Evolutionary conservation across 2,888 invertebrate genomes (phyloP), one percentile per base, ranked within the genome.

Genomic region (Dorcus hopei): DNA sequence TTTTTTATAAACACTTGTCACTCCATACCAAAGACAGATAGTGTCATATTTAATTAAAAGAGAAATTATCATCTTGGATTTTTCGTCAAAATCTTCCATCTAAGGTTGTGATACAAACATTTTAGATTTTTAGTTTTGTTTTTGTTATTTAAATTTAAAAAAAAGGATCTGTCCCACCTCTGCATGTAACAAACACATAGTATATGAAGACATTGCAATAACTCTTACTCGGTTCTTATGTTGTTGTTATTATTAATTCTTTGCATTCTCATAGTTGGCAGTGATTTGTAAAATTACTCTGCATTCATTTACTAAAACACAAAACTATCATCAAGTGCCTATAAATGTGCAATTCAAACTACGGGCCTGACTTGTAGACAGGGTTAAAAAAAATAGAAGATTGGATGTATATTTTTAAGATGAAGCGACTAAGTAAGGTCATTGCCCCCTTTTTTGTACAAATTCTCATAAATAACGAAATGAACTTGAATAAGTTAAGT

Each of bases 11-110:
- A 60, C 67, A 71, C 73, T 73, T 70, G 70, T 73, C 73, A 76
- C 68, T 71, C 63, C 66, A 75, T 77, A 78, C 77, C 78, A 78
- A 78, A 78, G 77, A 78, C 73, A 70, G 64, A 68, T 65, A 70
- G 77, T 77, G 77, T 77, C 77, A 77, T 76, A 76, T 68, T 57
- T 19, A 54, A 57, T 55, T 59, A 49, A 61, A 45, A 16, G 7
- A 41, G 6, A 42, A 42, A 14, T 33, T 33, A 33, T 33, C 26
- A 33, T 33, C 62, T 56, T 62, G 65, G 63, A 67, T 66, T 67
- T 71, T 73, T 75, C 74, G 76, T 77, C 77, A 77, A 78, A 77
- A 74, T 78, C 77, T 78, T 79, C 77, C 78, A 78, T 72, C 74
- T 72, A 70, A 73, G 78, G 78, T 78, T 79, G 79, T 79, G 79